Evolutionary conservation across 2,888 invertebrate species (phyloP).

Genomic region (Drosophila niveifrons): DNA sequence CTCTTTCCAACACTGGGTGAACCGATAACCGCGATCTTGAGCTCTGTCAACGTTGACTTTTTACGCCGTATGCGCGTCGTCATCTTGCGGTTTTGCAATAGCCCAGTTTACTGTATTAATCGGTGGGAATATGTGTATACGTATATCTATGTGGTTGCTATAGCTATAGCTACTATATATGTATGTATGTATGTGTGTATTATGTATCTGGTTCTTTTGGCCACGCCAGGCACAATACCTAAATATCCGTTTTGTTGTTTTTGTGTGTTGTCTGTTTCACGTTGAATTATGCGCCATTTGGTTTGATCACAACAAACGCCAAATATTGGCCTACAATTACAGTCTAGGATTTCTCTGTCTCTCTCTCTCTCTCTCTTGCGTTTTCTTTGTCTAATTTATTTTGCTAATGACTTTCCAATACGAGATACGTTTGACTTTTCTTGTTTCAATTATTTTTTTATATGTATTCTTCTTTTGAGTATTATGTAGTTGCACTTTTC

Average conservation of each 20-base stretch:
- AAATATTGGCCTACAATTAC: conserved; percentile 69
- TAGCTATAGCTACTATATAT: conserved; percentile 9
- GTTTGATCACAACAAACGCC: conserved; percentile 70
- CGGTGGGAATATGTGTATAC: conserved; percentile 2
- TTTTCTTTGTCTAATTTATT: conserved; percentile 29
- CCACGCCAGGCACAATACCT: conserved; percentile 36
- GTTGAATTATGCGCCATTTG: conserved; percentile 52
- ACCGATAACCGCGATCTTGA: conserved; percentile 96
- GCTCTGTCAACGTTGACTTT: conserved; percentile 95
- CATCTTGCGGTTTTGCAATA: conserved; percentile 85
- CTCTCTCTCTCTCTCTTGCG: conserved; percentile 21
- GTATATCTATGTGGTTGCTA: conserved; percentile 16
- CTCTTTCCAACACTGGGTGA: conserved; percentile 96
- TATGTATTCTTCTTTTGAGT: conserved; percentile 20
- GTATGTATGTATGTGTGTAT: neutral
- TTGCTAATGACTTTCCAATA: conserved; percentile 41
- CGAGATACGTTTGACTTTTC: neutral
- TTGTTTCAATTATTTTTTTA: conserved; percentile 9
- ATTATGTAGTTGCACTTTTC: conserved; percentile 63
- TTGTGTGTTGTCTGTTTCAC: conserved; percentile 57
- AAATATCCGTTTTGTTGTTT: conserved; percentile 54
- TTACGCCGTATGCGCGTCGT: conserved; percentile 94
- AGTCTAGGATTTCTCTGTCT: conserved; percentile 24
- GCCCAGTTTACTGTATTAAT: conserved; percentile 43
- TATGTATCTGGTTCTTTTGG: conserved; percentile 15